These are phyloP conservation scores for Meghimatium bilineatum DNA, from an alignment of 2,888 invertebrate species.

Conservation along the genomic window DNA sequence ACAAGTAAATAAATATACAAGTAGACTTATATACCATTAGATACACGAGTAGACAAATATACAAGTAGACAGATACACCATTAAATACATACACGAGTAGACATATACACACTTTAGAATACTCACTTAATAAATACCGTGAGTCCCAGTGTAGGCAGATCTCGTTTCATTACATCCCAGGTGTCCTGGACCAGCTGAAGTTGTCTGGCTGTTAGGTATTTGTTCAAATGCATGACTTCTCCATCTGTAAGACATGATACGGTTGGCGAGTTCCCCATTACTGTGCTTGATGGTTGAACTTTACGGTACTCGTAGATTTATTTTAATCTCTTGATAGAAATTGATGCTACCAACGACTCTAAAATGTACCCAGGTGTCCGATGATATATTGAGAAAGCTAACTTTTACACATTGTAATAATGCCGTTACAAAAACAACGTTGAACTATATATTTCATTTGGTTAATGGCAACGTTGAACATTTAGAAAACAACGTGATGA, in stretches of 20 bases:
- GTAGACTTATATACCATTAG: too few relatives aligned
- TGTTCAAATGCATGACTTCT: constrained; percentile 56
- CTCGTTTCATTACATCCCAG: constrained; percentile 66
- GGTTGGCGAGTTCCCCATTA: constrained; percentile 52
- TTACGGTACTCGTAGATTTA: neutral
- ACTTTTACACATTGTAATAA: too few relatives aligned
- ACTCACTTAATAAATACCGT: constrained; percentile 63
- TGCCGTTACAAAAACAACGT: too few relatives aligned
- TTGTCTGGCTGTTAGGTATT: constrained; percentile 63
- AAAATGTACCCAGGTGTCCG: too few relatives aligned
- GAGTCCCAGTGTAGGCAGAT: constrained; percentile 62
- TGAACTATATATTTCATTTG: too few relatives aligned
- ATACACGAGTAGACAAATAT: neutral
- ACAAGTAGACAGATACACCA: neutral
- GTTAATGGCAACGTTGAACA: too few relatives aligned
- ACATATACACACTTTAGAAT: neutral
- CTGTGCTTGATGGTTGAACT: too few relatives aligned
- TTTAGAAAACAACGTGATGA: too few relatives aligned
- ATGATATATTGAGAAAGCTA: too few relatives aligned
- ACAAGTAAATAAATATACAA: too few relatives aligned
- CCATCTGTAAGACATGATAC: constrained; percentile 52
- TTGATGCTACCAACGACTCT: too few relatives aligned
- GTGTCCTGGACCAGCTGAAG: constrained; percentile 65
- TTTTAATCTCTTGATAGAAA: too few relatives aligned
- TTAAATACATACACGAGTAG: neutral